Evolutionary conservation across 1,140 invertebrate species (phyloP).

Genomic region (Hypothenemus hampei): DNA sequence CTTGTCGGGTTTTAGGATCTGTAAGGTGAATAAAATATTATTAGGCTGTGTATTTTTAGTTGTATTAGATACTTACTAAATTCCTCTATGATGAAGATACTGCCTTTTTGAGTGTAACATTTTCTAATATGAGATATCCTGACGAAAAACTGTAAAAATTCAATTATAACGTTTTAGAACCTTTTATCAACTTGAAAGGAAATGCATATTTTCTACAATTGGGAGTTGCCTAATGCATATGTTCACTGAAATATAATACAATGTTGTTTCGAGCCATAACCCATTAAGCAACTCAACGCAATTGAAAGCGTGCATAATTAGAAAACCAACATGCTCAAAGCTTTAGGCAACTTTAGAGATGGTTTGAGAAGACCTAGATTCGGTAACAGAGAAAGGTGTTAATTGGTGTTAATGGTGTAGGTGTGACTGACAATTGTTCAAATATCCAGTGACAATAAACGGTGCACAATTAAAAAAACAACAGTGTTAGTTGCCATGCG

Average conservation of each 20-base stretch:
- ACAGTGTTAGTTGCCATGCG: conserved; percentile 41
- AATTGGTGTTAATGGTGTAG: conserved; percentile 33
- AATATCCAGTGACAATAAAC: conserved; percentile 24
- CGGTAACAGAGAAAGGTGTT: conserved; percentile 30
- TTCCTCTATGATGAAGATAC: conserved; percentile 98
- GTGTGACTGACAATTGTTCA: conserved; percentile 19
- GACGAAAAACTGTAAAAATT: conserved; percentile 93
- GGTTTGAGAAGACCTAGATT: conserved; percentile 44
- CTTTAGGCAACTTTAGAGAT: conserved; percentile 50
- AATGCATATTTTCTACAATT: too few relatives aligned
- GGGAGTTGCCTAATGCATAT: too few relatives aligned
- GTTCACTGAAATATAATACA: too few relatives aligned
- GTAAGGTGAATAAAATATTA: conserved; percentile 46
- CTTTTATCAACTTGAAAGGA: too few relatives aligned
- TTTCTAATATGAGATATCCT: conserved; percentile 98
- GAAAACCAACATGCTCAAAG: conserved; percentile 37
- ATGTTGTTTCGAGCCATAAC: too few relatives aligned
- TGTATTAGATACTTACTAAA: conserved; percentile 81
- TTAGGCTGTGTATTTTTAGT: too few relatives aligned
- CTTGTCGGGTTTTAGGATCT: conserved; percentile 97
- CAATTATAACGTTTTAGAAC: background rate
- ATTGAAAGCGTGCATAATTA: conserved; percentile 23
- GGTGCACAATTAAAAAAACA: conserved; percentile 33
- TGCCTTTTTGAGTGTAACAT: conserved; percentile 98
- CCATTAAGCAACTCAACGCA: background rate